Base-by-base conservation (phyloP, 2,888 invertebrate species). In the Drosophila suboccidentalis region DNA sequence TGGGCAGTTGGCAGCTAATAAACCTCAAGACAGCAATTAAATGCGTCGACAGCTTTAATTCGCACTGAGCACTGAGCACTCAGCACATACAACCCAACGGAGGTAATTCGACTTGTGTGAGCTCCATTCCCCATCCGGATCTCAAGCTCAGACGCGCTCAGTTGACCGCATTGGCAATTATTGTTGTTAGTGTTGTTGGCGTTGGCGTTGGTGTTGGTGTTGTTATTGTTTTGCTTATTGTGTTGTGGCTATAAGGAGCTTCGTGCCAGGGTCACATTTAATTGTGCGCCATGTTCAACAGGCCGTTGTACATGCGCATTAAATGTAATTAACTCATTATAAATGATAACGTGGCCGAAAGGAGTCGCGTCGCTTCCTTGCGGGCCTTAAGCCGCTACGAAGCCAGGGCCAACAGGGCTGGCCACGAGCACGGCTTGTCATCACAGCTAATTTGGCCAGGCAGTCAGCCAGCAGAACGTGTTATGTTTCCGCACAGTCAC, bases 301-400 rank as follows among this genome's bases (percentile, higher is more conserved):
- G 89, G 86, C 88, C 84, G 84, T 89, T 83, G 76, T 76, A 89
- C 86, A 85, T 80, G 86, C 82, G 88, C 87, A 89, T 87, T 87
- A 89, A 89, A 90, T 81, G 87, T 87, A 87, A 87, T 87, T 87
- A 87, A 90, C 87, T 87, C 90, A 87, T 87, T 87, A 87, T 90
- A 90, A 87, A 90, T 87, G 90, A 87, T 90, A 87, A 87, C 89
- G 82, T 77, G 75, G 78, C 67, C 77, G 46, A 84, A 70, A 68
- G 76, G 83, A 86, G 71, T 71, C 26, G 26, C 26, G 26, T 26
- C 68, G 65, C 78, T 41, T 55, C 60, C 61, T 29, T 49, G 41
- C 26, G 17, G 49, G 75, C 85, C 83, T 83, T 87, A 85, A 83
- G 88, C 86, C 68, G 64, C 70, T 65, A 43, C 59, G 53, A 62